phyloP scores from a whole-genome alignment of 2,797 vertebrate genomes.

The Pseudochromis fuscus region DNA sequence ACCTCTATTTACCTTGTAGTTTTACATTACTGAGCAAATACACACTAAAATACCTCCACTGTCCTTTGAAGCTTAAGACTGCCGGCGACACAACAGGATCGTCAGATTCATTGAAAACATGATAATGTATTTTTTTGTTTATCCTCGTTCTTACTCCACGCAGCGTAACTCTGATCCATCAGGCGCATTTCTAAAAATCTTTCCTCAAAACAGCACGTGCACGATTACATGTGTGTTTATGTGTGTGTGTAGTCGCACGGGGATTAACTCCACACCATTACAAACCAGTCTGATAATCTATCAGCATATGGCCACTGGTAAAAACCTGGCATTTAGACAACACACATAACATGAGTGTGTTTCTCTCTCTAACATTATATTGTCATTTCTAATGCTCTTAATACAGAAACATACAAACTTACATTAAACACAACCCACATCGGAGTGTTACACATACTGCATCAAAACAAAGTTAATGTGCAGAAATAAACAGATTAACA shows the following conservation, averaged over 20 bases:
- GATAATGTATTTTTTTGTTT: conserved; percentile 52
- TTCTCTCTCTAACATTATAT: conserved; percentile 32
- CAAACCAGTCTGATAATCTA: conserved; percentile 74
- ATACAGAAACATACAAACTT: conserved; percentile 8
- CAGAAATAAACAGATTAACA: conserved; percentile 21
- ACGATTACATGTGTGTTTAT: conserved; percentile 15
- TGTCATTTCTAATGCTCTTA: conserved; percentile 30
- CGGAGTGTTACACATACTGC: neutral
- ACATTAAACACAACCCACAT: neutral
- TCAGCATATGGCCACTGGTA: conserved; percentile 71
- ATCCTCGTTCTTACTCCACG: conserved; percentile 47
- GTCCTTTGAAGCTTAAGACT: conserved; percentile 10
- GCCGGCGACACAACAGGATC: conserved; percentile 1
- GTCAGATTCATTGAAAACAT: conserved; percentile 51
- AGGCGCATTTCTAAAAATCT: conserved; percentile 54
- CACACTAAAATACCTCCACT: conserved; percentile 6
- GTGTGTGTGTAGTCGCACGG: conserved; percentile 1
- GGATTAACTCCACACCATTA: conserved; percentile 70
- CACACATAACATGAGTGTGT: conserved; percentile 12
- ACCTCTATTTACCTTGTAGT: conserved; percentile 7
- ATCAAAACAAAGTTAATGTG: neutral
- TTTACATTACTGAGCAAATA: neutral
- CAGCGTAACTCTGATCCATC: conserved; percentile 61
- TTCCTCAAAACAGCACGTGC: conserved; percentile 66
- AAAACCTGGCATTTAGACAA: conserved; percentile 63